Percentiles rank a stretch among this genome's conserved stretches.
These are phyloP conservation scores for Lepidocolaptes lacrymiger DNA, from an alignment of 2,797 vertebrate species.

Conservation along the genomic window DNA sequence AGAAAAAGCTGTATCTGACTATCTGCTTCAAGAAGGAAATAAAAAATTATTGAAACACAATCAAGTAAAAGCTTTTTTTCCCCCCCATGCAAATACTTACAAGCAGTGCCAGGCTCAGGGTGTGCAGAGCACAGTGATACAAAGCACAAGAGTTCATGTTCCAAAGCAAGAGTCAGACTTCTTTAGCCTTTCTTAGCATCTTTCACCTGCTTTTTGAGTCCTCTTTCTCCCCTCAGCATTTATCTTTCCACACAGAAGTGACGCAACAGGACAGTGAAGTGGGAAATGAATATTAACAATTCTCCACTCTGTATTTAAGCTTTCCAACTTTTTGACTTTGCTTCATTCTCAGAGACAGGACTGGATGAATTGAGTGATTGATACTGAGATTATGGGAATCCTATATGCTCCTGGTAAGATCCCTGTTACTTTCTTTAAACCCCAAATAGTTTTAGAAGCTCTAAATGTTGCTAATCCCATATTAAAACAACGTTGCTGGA, in stretches of 20 bases:
- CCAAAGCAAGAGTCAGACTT: background rate
- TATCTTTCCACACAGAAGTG: constrained; percentile 21
- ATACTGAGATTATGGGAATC: background rate
- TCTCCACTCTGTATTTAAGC: background rate
- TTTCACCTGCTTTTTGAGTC: background rate
- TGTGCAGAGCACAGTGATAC: background rate
- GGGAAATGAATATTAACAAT: constrained; percentile 55
- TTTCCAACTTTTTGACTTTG: background rate
- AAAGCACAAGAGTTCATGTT: background rate
- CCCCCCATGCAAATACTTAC: constrained; percentile 50
- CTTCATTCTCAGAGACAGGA: background rate
- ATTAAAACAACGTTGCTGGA: background rate
- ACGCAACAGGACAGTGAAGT: background rate
- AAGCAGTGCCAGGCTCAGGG: constrained; percentile 16
- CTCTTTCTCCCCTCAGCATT: background rate
- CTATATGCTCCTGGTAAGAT: background rate
- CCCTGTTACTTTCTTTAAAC: background rate
- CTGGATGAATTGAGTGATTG: background rate
- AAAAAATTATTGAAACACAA: background rate
- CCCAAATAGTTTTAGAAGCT: background rate
- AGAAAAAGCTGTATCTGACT: background rate
- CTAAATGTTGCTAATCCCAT: background rate
- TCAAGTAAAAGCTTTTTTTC: background rate
- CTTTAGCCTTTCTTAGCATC: background rate
- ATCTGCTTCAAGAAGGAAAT: background rate